Evolutionary conservation across 2,888 invertebrate species (phyloP).

Genomic region (Ptychoptera albimana): DNA sequence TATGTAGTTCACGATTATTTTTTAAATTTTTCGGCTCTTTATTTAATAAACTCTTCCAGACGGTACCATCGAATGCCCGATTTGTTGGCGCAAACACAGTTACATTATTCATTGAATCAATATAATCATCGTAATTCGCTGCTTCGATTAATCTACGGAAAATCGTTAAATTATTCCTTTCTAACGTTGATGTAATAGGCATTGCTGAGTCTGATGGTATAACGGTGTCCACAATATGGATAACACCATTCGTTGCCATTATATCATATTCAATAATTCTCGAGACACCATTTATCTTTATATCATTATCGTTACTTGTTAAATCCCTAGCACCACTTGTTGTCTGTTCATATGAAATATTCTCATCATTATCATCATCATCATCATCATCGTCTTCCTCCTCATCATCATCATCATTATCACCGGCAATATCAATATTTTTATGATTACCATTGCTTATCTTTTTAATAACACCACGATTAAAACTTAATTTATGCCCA

Average conservation of each 20-base stretch:
- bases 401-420: slow-evolving; percentile 33
- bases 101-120: slow-evolving; percentile 39
- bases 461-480: slow-evolving; percentile 12
- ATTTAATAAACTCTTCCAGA: slow-evolving; percentile 23
- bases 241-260: slow-evolving; percentile 55
- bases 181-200: slow-evolving; percentile 32
- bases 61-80: slow-evolving; percentile 38
- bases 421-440: slow-evolving; percentile 34
- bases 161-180: slow-evolving; percentile 41
- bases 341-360: no score
- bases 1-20: slow-evolving; percentile 31
- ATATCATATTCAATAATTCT: slow-evolving; percentile 41
- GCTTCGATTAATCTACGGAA: slow-evolving; percentile 38
- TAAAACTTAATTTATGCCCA: slow-evolving; percentile 25
- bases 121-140: slow-evolving; percentile 36
- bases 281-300: slow-evolving; percentile 40
- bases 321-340: slow-evolving; percentile 28
- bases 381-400: not conserved
- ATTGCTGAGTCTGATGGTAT: slow-evolving; percentile 41
- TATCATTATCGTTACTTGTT: slow-evolving; percentile 28
- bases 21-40: slow-evolving; percentile 25
- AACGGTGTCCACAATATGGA: slow-evolving; percentile 50
- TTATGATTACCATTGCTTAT: slow-evolving; percentile 19
- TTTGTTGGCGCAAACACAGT: slow-evolving; percentile 50
- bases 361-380: no score